phyloP scores from a whole-genome alignment of 2,888 invertebrate species.

The Tenthredo amoena region DNA sequence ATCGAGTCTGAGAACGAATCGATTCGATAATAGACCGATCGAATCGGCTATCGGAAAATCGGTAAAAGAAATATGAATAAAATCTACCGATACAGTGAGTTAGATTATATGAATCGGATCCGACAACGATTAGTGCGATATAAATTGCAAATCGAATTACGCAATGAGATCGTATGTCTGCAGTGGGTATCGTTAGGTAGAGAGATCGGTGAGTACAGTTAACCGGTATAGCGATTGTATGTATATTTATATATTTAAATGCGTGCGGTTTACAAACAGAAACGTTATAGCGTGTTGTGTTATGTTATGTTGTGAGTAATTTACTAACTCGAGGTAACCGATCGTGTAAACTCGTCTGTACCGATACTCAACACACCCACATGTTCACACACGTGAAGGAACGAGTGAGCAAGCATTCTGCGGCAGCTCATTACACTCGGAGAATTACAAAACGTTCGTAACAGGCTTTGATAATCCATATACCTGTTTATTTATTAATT shows the following conservation, averaged over 20 bases:
- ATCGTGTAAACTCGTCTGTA: neutral
- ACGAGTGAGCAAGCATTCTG: neutral
- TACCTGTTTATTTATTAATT: constrained; percentile 19
- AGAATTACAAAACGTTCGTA: neutral
- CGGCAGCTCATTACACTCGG: neutral
- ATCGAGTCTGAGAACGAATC: neutral
- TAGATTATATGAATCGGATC: neutral
- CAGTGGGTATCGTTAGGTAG: neutral
- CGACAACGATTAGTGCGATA: neutral
- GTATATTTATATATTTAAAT: constrained; percentile 9
- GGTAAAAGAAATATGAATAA: neutral
- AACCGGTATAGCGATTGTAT: neutral
- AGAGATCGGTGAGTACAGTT: neutral
- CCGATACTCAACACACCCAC: neutral
- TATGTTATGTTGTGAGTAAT: neutral
- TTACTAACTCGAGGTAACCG: neutral
- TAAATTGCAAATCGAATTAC: neutral
- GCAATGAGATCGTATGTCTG: neutral
- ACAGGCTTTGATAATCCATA: neutral
- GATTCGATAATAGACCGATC: neutral
- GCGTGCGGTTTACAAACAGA: constrained; percentile 38
- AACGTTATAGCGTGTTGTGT: constrained; percentile 21
- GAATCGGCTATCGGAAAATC: neutral
- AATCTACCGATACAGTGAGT: neutral
- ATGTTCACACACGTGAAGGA: neutral